phyloP scores from a whole-genome alignment of 1,140 invertebrate genomes.

The Platyura marginata region DNA sequence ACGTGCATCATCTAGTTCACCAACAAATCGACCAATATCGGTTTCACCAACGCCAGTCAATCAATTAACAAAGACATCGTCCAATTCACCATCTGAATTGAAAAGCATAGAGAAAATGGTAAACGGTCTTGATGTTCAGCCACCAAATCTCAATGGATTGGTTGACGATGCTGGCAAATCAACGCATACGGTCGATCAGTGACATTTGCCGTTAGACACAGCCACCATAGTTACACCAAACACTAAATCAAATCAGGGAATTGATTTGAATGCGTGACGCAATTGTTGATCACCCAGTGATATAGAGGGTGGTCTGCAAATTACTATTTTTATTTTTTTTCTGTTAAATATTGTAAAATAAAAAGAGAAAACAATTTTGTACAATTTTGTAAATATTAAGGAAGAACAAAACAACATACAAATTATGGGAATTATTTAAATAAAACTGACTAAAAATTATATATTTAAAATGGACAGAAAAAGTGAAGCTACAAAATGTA shows the following conservation, averaged over 20 bases:
- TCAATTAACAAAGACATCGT: slow-evolving; percentile 16
- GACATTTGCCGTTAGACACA: background rate
- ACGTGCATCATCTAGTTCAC: slow-evolving; percentile 34
- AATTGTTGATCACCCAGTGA: background rate
- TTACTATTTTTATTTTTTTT: too few relatives aligned
- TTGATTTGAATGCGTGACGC: background rate
- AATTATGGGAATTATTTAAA: too few relatives aligned
- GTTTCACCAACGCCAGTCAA: slow-evolving; percentile 12
- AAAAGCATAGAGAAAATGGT: slow-evolving; percentile 96
- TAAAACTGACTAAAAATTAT: too few relatives aligned
- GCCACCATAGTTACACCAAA: background rate
- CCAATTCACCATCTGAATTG: slow-evolving; percentile 47
- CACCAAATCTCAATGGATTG: slow-evolving; percentile 4
- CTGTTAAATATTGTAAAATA: too few relatives aligned
- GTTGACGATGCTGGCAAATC: background rate
- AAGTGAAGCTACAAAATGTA: too few relatives aligned
- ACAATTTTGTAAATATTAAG: too few relatives aligned
- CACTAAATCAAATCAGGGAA: background rate
- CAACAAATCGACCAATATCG: slow-evolving; percentile 29
- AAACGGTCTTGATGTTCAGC: slow-evolving; percentile 71
- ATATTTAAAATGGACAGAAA: too few relatives aligned
- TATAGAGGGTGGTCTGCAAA: too few relatives aligned
- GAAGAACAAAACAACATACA: too few relatives aligned
- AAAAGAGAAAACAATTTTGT: too few relatives aligned
- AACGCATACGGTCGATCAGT: background rate